phyloP scores from a whole-genome alignment of 1,140 invertebrate genomes.

The Aporrectodea caliginosa region DNA sequence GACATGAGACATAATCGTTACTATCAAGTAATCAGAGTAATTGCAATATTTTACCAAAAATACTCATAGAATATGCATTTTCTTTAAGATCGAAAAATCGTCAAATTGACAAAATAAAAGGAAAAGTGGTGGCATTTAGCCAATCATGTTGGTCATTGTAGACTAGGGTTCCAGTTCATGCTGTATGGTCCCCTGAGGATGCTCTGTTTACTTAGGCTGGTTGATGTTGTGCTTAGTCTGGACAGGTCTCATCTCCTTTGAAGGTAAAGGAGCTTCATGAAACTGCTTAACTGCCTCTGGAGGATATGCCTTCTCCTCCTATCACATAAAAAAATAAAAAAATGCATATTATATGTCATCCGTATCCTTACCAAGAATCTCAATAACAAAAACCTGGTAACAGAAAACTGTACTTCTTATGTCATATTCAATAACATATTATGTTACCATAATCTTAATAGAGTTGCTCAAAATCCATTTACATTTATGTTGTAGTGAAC shows the following conservation, averaged over 20 bases:
- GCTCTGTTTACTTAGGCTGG: slow-evolving; percentile 6
- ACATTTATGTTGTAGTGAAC: not conserved
- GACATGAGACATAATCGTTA: no score
- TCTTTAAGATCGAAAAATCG: no score
- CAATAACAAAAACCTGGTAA: not conserved
- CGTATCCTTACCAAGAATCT: not conserved
- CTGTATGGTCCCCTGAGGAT: no score
- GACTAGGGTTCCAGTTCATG: no score
- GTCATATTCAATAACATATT: not conserved
- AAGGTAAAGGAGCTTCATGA: slow-evolving; percentile 18
- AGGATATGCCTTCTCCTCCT: slow-evolving; percentile 20
- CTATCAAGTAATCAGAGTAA: no score
- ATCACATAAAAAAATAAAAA: not conserved
- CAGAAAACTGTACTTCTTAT: no score
- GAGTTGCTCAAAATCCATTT: not conserved
- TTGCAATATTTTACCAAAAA: no score
- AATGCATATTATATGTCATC: not conserved
- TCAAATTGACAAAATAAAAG: no score
- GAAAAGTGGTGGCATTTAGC: no score
- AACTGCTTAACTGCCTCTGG: slow-evolving; percentile 14
- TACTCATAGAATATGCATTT: no score
- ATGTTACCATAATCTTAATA: not conserved
- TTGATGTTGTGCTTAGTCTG: slow-evolving; percentile 5
- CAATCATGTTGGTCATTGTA: no score
- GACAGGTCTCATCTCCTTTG: slow-evolving; percentile 1